Base-by-base conservation (phyloP, 2,113 vertebrate species). In the Perca flavescens region DNA sequence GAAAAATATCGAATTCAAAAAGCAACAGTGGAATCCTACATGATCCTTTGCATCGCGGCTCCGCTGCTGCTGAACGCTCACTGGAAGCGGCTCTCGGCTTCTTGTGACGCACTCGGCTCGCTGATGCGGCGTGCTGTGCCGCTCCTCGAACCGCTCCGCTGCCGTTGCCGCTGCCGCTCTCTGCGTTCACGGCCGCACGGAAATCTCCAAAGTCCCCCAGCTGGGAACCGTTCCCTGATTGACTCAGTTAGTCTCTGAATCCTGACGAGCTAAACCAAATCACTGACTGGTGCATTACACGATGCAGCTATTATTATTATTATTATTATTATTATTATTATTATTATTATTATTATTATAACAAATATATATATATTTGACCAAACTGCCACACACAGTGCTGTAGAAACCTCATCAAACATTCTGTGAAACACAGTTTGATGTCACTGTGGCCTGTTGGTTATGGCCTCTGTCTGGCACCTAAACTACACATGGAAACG, bases 81-180 rank as follows among this genome's bases (percentile, higher is more conserved):
- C 40, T 43, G 40, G 40, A 43, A 43, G 40, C 40, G 40, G 10
- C 40, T 43, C 63, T 84, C 60, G 17, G 64, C 22, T 70, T 31
- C 60, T 52, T 62, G 58, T 66, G 67, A 68, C 77, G 80, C 79
- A 68, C 87, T 82, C 6, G 14, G 28, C 36, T 83, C 83, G 56
- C 68, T 70, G 84, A 62, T 90, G 92, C 91, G 89, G 88, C 81
- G 40, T 11, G 82, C 71, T 84, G 85, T 90, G 91, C 91, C 86
- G 92, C 90, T 83, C 78, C 34, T 89, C 34, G 40, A 73, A n/a
- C 69, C 87, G 77, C 25, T 53, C 88, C 66, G 89, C 88, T 70
- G 79, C 82, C 50, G 84, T 86, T 79, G 79, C 54, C 66, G 56
- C 86, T 57, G 19, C 53, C 53, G 14, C 75, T 67, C 74, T 86